Conservation (phyloP, 1,140 invertebrate species). For the Aradophagus sp. region DNA sequence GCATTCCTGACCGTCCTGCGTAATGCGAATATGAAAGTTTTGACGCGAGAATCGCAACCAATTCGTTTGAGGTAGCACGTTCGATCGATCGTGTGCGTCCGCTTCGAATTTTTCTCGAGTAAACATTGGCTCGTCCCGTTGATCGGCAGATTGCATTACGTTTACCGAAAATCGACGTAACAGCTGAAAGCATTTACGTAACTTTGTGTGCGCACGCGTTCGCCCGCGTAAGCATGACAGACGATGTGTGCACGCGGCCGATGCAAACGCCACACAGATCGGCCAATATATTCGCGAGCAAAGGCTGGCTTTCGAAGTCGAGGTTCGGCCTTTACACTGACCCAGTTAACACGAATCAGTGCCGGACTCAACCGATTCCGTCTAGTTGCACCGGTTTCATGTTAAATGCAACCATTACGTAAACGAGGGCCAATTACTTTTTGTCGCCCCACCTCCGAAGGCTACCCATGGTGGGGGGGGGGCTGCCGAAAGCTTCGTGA, state of each 20-base stretch:
- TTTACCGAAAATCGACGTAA: slow-evolving; percentile 52
- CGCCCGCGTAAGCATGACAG: slow-evolving; percentile 41
- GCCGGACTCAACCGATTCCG: slow-evolving; percentile 18
- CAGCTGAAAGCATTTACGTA: slow-evolving; percentile 54
- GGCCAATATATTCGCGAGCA: slow-evolving; percentile 36
- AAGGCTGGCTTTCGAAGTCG: slow-evolving; percentile 64
- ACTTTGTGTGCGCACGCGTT: slow-evolving; percentile 39
- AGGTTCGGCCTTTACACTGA: slow-evolving; percentile 72
- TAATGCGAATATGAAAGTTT: too few species aligned
- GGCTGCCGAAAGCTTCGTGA: slow-evolving; percentile 12
- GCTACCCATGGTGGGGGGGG: too few species aligned
- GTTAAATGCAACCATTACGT: slow-evolving; percentile 35
- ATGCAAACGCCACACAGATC: slow-evolving; percentile 10
- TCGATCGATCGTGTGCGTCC: too few species aligned
- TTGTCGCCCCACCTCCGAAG: too few species aligned
- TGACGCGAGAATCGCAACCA: too few species aligned
- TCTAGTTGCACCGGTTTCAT: slow-evolving; percentile 19
- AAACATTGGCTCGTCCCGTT: slow-evolving; percentile 32
- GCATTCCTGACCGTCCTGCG: too few species aligned
- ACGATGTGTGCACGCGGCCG: slow-evolving; percentile 30
- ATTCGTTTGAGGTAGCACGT: too few species aligned
- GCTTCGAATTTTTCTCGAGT: neutral
- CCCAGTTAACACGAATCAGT: slow-evolving; percentile 66
- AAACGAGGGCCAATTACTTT: slow-evolving; percentile 41
- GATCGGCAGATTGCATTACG: slow-evolving; percentile 32